Evolutionary conservation across 2,797 vertebrate species (phyloP).

Genomic region (Myioborus miniatus): DNA sequence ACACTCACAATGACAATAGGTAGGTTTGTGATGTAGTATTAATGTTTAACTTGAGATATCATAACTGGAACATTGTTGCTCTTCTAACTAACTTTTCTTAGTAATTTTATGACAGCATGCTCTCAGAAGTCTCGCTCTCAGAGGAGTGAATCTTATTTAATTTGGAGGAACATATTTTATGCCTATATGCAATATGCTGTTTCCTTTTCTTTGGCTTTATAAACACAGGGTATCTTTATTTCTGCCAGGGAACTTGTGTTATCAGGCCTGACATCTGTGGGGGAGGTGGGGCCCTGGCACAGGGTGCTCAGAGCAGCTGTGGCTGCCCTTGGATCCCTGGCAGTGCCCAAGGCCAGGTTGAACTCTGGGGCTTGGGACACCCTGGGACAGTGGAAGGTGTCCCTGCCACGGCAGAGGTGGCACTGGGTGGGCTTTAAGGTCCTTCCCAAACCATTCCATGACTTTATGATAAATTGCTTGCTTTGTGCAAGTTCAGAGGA

Average conservation of each 20-base stretch:
- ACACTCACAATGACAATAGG: neutral
- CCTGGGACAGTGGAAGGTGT: neutral
- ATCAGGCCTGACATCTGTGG: too few relatives aligned
- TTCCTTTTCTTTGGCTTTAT: neutral
- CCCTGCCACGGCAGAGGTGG: neutral
- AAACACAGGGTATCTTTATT: neutral
- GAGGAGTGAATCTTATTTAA: neutral
- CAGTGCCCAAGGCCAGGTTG: fast-evolving
- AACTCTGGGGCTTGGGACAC: fast-evolving
- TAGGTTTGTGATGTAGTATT: neutral
- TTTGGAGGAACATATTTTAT: neutral
- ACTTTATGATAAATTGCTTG: neutral
- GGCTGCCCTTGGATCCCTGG: neutral
- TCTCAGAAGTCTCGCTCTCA: neutral
- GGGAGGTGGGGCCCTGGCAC: neutral
- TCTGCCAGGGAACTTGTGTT: neutral
- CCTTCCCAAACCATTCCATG: neutral
- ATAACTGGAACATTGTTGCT: neutral
- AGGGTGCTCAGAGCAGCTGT: neutral
- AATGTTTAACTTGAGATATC: neutral
- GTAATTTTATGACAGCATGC: neutral
- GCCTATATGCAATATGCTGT: neutral
- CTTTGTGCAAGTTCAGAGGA: neutral
- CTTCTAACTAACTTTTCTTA: neutral
- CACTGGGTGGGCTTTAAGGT: neutral